phyloP scores from a whole-genome alignment of 1,140 invertebrate species.

The Caenorhabditis remanei region DNA sequence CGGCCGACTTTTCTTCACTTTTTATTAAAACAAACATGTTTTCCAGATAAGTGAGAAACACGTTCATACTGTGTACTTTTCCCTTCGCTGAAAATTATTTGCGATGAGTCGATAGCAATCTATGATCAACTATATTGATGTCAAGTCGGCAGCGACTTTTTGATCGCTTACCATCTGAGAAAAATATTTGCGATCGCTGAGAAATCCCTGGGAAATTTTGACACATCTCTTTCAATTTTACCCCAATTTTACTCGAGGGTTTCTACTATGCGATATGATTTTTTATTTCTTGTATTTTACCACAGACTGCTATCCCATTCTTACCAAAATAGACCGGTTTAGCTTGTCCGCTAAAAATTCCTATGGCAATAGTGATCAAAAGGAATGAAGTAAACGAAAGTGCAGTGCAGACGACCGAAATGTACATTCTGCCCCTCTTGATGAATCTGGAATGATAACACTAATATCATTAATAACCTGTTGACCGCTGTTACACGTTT shows the following conservation, averaged over 20 bases:
- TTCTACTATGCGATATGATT: not conserved
- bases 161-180: constrained; percentile 21
- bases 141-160: constrained; percentile 7
- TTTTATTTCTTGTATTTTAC: too few relatives aligned
- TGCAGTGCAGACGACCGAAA: constrained; percentile 17
- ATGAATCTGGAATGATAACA: constrained; percentile 40
- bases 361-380: constrained; percentile 11
- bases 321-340: constrained; percentile 36
- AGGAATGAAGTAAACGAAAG: constrained; percentile 12
- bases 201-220: not conserved
- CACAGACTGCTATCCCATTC: not conserved
- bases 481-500: not conserved
- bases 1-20: not conserved
- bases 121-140: not conserved
- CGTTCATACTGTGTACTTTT: not conserved
- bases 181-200: constrained; percentile 33
- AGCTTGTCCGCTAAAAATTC: constrained; percentile 5
- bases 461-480: not conserved
- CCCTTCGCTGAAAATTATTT: not conserved
- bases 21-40: constrained; percentile 37
- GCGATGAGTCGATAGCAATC: constrained; percentile 2
- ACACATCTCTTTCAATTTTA: not conserved
- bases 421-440: not conserved
- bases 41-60: constrained; percentile 21
- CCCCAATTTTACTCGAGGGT: not conserved